These are phyloP conservation scores for Drosophila colorata DNA, from an alignment of 2,888 invertebrate genomes.

Conservation along the genomic window DNA sequence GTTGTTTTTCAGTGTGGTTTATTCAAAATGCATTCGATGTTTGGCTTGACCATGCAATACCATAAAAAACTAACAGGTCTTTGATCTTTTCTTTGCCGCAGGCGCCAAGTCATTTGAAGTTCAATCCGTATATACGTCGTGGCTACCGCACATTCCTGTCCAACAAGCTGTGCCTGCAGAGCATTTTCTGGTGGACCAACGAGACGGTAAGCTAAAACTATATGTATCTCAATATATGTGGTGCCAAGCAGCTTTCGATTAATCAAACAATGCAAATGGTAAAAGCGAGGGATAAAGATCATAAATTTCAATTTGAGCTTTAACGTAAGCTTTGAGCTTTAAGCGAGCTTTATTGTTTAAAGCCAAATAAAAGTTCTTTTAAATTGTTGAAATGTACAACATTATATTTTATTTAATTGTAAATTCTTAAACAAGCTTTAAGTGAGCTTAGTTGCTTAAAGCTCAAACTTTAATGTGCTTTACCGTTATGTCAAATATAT, in stretches of 20 bases:
- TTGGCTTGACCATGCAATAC: constrained; percentile 37
- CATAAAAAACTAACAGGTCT: constrained; percentile 23
- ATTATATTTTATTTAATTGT: no score
- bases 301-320: background rate
- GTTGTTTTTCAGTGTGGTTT: constrained; percentile 41
- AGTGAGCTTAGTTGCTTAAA: background rate
- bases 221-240: background rate
- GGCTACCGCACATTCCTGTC: constrained; percentile 94
- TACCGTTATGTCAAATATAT: no score
- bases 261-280: no score
- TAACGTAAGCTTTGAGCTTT: constrained; percentile 1
- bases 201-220: constrained; percentile 88
- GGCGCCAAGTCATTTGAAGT: constrained; percentile 93
- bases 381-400: no score
- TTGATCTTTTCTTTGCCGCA: constrained; percentile 76
- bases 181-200: constrained; percentile 98
- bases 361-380: no score
- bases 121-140: constrained; percentile 93
- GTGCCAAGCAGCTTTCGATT: no score
- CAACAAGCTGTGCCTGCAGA: constrained; percentile 94
- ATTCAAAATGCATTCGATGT: constrained; percentile 39
- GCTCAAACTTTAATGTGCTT: no score
- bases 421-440: background rate
- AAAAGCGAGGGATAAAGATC: no score
- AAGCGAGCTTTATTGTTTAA: background rate